Evolutionary conservation across 2,888 invertebrate genomes (phyloP).

Genomic region (Rhagonycha fulva): DNA sequence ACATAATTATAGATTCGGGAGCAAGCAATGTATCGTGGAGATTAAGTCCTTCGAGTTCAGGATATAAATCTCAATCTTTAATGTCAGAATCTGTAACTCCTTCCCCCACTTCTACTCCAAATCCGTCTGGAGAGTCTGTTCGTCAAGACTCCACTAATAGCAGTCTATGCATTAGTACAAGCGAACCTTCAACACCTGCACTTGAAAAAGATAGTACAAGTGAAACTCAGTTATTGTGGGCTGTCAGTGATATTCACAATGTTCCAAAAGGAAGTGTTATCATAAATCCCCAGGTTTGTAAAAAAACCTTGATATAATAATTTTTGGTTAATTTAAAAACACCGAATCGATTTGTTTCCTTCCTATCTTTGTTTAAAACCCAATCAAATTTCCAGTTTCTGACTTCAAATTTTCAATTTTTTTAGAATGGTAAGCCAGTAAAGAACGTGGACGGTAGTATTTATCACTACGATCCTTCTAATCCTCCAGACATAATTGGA

Average conservation of each 20-base stretch:
- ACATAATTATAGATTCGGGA: constrained; percentile 58
- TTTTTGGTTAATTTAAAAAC: neutral
- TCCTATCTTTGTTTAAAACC: neutral
- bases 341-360: neutral
- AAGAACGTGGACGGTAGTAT: constrained; percentile 76
- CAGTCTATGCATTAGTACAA: constrained; percentile 37
- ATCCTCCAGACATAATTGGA: constrained; percentile 58
- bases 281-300: constrained; percentile 76
- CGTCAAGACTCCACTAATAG: constrained; percentile 40
- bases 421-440: constrained; percentile 73
- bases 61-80: constrained; percentile 75
- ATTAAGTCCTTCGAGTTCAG: constrained; percentile 75
- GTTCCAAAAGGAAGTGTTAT: constrained; percentile 88
- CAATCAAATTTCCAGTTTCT: neutral
- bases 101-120: constrained; percentile 68
- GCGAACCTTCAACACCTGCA: constrained; percentile 36
- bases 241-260: constrained; percentile 81
- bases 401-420: constrained; percentile 20
- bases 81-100: constrained; percentile 79
- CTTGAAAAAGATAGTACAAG: constrained; percentile 44
- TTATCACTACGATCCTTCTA: constrained; percentile 77
- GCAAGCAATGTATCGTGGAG: constrained; percentile 67
- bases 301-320: neutral
- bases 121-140: constrained; percentile 40
- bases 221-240: constrained; percentile 73